These are phyloP conservation scores for Solea solea DNA, from an alignment of 2,113 vertebrate genomes.

Conservation along the genomic window DNA sequence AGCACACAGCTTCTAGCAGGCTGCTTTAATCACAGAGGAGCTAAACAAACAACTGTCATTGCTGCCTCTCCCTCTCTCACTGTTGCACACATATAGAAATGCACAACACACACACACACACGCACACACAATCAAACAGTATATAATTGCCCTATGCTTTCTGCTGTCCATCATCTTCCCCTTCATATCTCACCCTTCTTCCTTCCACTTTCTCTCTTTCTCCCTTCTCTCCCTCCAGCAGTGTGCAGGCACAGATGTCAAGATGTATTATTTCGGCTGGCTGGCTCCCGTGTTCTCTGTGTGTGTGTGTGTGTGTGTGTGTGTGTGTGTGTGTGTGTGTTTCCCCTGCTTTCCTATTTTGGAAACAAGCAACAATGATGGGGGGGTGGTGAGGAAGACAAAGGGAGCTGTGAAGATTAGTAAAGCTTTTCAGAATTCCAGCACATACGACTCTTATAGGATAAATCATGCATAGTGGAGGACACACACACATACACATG, in stretches of 20 bases:
- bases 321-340: conserved; percentile 2
- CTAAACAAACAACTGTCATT: conserved; percentile 75
- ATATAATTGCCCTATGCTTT: conserved; percentile 70
- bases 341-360: conserved; percentile 47
- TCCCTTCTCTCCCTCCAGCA: conserved; percentile 66
- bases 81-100: conserved; percentile 30
- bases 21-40: conserved; percentile 67
- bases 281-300: conserved; percentile 67
- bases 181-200: conserved; percentile 66
- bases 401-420: conserved; percentile 36
- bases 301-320: conserved; percentile 11
- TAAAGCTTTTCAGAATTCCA: conserved; percentile 43
- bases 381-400: conserved; percentile 20
- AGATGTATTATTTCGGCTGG: conserved; percentile 78
- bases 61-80: conserved; percentile 27
- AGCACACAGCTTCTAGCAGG: conserved; percentile 54
- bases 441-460: not conserved
- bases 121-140: conserved; percentile 20
- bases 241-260: conserved; percentile 80
- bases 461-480: conserved; percentile 8
- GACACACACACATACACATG: not conserved
- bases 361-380: conserved; percentile 43
- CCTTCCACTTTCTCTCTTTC: conserved; percentile 59
- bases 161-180: conserved; percentile 74
- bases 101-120: conserved; percentile 1